Evolutionary conservation across 2,888 invertebrate genomes (phyloP).

Genomic region (Hartigia nigra): DNA sequence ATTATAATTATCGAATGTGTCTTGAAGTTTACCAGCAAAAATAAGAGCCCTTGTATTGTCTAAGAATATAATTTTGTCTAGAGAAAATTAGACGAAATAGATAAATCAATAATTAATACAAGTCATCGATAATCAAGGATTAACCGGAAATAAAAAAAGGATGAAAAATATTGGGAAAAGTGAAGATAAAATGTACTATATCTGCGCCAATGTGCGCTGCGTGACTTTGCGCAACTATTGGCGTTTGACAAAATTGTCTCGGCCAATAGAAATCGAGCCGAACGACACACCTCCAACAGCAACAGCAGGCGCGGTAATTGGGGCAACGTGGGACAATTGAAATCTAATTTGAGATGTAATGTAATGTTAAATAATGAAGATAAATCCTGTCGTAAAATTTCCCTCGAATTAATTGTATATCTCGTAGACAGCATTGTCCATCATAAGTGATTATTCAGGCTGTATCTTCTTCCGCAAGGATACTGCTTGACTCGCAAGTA

Average conservation of each 20-base stretch:
- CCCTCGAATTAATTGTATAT: neutral
- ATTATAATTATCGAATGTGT: too few relatives aligned
- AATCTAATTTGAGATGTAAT: conserved; percentile 31
- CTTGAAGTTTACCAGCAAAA: neutral
- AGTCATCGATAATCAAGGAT: neutral
- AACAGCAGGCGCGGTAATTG: conserved; percentile 25
- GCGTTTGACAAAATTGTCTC: conserved; percentile 30
- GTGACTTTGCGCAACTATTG: conserved; percentile 19
- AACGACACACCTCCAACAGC: conserved; percentile 8
- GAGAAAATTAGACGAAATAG: neutral
- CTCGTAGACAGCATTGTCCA: neutral
- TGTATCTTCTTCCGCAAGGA: conserved; percentile 8
- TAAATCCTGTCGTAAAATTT: conserved; percentile 6
- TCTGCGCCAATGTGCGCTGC: neutral
- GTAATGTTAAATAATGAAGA: conserved; percentile 17
- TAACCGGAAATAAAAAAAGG: neutral
- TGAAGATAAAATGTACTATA: neutral
- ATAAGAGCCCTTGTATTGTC: neutral
- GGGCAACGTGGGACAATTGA: conserved; percentile 42
- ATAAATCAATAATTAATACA: neutral
- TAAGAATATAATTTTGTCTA: neutral
- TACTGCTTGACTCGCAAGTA: conserved; percentile 35
- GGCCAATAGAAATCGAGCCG: conserved; percentile 29
- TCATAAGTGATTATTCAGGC: neutral
- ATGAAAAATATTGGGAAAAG: neutral